Base-by-base conservation (phyloP, 2,113 vertebrate species). In the Eonycteris spelaea region DNA sequence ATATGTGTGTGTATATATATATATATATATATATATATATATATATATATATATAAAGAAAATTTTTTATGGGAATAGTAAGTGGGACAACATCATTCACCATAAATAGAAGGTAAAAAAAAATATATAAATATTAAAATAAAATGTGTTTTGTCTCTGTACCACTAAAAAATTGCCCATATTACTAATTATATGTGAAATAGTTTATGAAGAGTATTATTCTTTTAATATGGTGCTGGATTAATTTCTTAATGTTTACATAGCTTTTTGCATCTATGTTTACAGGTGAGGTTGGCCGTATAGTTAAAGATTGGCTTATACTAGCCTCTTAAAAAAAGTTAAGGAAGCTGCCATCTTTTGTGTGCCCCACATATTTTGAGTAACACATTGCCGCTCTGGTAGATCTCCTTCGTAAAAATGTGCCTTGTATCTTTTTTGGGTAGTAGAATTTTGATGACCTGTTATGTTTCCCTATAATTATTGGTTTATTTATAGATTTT, bases 401-500 rank as follows among this genome's bases (percentile, higher is more conserved):
- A 91, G n/a, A 35, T 61, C 6, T 70, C 9, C 15, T 38, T 70
- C 15, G 51, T 53, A 14, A 53, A 86, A 87, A 35, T 16, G 12
- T 59, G 24, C n/a, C 14, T 95, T 86, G 2, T 73, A 22, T 86
- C 63, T 74, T 82, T 59, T 28, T 38, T 3, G 26, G 38, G 63
- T 63, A 16, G 35, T 35, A 51, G 26, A 48, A 45, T 9, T 94
- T 74, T 84, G 57, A 33, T 82, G 30, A 38, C 53, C 2, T 33
- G 28, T 77, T 83, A 24, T 94, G 6, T 78, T 88, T 88, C 7
- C 43, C 19, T 84, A 6, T 70, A 59, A 53, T 68, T 87, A 65
- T 28, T 91, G 28, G 24, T 73, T 87, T 77, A 55, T 79, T 95
- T 86, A 40, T 57, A n/a, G n/a, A 71, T 55, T 94, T 92, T 63